Conservation (phyloP, 1,140 invertebrate species). For the Zaprionus tsacasi region DNA sequence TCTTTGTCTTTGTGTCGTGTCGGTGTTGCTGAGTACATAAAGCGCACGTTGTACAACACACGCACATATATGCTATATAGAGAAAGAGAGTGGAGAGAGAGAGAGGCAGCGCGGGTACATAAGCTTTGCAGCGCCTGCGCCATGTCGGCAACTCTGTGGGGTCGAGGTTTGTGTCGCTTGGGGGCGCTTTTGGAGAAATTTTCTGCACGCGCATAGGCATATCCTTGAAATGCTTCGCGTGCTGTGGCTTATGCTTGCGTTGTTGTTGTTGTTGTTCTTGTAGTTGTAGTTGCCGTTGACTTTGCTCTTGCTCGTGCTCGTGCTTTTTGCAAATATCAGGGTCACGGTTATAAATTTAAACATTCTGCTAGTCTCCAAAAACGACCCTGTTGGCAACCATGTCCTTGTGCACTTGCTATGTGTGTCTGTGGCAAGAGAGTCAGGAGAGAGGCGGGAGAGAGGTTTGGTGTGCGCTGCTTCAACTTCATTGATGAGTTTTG, state of each 20-base stretch:
- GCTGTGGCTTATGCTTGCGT: slow-evolving; percentile 33
- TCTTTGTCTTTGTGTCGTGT: slow-evolving; percentile 8
- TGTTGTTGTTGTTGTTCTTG: slow-evolving; percentile 20
- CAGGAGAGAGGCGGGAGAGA: too few species aligned
- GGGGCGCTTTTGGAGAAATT: slow-evolving; percentile 75
- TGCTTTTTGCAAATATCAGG: slow-evolving; percentile 78
- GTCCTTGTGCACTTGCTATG: slow-evolving; percentile 30
- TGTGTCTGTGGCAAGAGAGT: not conserved
- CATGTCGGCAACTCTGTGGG: slow-evolving; percentile 1
- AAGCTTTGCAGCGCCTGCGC: slow-evolving; percentile 60
- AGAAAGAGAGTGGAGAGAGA: too few species aligned
- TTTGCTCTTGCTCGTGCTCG: slow-evolving; percentile 23
- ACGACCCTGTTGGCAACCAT: slow-evolving; percentile 46
- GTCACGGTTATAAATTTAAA: slow-evolving; percentile 84
- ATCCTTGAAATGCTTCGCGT: slow-evolving; percentile 75
- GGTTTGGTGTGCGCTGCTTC: slow-evolving; percentile 29
- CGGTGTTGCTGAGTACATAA: slow-evolving; percentile 40
- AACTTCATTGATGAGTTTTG: slow-evolving; percentile 73
- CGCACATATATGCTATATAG: not conserved
- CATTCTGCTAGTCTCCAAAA: slow-evolving; percentile 75
- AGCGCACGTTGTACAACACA: slow-evolving; percentile 39
- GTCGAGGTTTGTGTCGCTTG: slow-evolving; percentile 20
- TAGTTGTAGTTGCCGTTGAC: slow-evolving; percentile 21
- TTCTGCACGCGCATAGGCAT: slow-evolving; percentile 73
- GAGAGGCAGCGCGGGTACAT: slow-evolving; percentile 3